Evolutionary conservation across 2,113 vertebrate genomes (phyloP), one percentile per base, ranked within the genome.

Genomic region (Cichladusa arquata): DNA sequence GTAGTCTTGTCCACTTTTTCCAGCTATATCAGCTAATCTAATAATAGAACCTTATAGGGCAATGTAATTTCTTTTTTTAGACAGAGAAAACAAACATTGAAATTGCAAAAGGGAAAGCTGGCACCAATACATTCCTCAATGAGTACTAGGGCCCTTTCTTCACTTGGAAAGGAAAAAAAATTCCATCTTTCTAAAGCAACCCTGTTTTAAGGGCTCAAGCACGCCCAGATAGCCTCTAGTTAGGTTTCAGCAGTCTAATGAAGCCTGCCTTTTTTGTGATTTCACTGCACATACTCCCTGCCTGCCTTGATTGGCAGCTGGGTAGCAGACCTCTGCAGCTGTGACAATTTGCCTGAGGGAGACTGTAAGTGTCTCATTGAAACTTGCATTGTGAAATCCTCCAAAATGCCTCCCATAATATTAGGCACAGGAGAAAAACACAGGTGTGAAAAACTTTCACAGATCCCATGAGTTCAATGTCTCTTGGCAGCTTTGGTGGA

Each of bases 341-440:
- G 96, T 96, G 95, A 96, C 96, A 96, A 88, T 95, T 97, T 95
- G 96, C 96, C 95, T 93, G 95, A 96, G 96, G 96, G 96, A 96
- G 94, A 70, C 96, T 96, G 87, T 94, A 95, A 95, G 96, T 95
- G 95, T 96, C 96, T 97, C 96, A 93, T 95, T 96, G 96, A 96
- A 97, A 96, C 95, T 91, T 91, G 84, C 93, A 90, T 96, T 96
- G 95, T 95, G 95, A 96, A 96, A 96, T 94, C 95, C 87, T 97
- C 94, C 95, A 80, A 95, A 97, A 94, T 95, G 95, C 95, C 95
- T 97, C 96, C 94, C 94, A 91, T 96, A 94, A 95, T 96, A 97
- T 94, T 96, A 96, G 93, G 90, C 96, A 95, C 95, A 91, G 94
- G 96, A 97, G 96, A 93, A 96, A 97, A 96, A 94, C 96, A 96